Percentiles rank a stretch among this genome's conserved stretches.
These are phyloP conservation scores for Philaethria dido DNA, from an alignment of 2,888 invertebrate genomes.

Conservation along the genomic window DNA sequence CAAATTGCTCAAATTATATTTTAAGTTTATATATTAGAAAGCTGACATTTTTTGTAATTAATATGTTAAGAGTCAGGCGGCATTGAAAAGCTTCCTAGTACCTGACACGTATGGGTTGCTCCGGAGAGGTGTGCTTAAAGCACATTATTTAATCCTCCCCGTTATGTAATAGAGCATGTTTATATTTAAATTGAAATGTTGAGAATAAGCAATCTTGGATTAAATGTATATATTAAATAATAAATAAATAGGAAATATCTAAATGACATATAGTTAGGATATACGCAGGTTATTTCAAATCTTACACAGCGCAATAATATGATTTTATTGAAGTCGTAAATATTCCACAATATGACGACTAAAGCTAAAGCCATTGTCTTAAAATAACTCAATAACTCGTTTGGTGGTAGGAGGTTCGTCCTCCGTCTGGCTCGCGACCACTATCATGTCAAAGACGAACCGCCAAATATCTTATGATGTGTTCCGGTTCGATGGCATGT, in stretches of 20 bases:
- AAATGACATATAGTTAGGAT: neutral
- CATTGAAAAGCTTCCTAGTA: conserved; percentile 79
- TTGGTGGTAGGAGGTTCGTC: too few relatives aligned
- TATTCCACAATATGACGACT: too few relatives aligned
- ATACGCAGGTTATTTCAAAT: neutral
- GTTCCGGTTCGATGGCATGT: too few relatives aligned
- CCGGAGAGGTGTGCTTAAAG: conserved; percentile 59
- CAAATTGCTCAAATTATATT: conserved; percentile 5
- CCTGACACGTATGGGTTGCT: conserved; percentile 75
- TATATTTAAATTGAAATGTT: conserved; percentile 55
- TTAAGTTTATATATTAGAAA: conserved; percentile 3
- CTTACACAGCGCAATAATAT: too few relatives aligned
- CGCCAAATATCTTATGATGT: too few relatives aligned
- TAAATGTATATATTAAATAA: neutral
- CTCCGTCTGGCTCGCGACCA: too few relatives aligned
- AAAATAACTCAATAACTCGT: too few relatives aligned
- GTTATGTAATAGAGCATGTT: conserved; percentile 59
- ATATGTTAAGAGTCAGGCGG: conserved; percentile 71
- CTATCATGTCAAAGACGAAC: too few relatives aligned
- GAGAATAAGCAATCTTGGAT: conserved; percentile 64
- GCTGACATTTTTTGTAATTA: conserved; percentile 12
- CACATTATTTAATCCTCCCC: conserved; percentile 57
- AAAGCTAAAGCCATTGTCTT: too few relatives aligned
- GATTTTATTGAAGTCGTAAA: too few relatives aligned
- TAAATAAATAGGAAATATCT: neutral